Percentiles rank a stretch among this genome's conserved stretches.
phyloP scores from a whole-genome alignment of 2,113 vertebrate genomes.

The Pluvianellus socialis region DNA sequence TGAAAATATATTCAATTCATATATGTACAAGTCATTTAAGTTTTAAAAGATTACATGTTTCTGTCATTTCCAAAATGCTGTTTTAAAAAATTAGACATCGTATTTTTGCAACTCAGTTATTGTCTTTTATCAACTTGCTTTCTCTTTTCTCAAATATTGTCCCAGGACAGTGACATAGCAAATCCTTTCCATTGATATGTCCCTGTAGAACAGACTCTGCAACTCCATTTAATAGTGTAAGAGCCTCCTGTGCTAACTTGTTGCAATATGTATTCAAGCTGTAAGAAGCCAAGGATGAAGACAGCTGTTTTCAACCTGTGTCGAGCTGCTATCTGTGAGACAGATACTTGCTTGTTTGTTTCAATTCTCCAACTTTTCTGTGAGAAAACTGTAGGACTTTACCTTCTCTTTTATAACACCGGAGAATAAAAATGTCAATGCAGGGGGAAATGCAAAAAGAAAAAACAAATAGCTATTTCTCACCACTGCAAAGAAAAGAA shows the following conservation, averaged over 20 bases:
- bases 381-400: background rate
- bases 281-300: background rate
- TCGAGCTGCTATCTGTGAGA: background rate
- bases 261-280: background rate
- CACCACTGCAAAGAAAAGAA: background rate
- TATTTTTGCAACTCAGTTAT: background rate
- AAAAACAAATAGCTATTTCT: background rate
- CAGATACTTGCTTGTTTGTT: background rate
- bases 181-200: background rate
- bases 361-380: background rate
- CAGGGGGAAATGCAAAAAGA: background rate
- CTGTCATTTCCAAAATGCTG: background rate
- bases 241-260: background rate
- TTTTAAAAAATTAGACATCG: background rate
- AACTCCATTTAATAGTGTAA: background rate
- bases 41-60: background rate
- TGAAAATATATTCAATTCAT: no score
- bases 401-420: background rate
- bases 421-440: fast-evolving
- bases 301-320: background rate
- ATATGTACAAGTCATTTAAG: background rate
- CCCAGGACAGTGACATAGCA: background rate
- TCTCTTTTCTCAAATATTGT: background rate
- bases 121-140: background rate
- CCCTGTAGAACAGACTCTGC: background rate